A percentile compares a stretch with the other conserved stretches of the same genome.
These are phyloP conservation scores for Gnathonemus echidnorhynchus DNA, from an alignment of 2,113 vertebrate genomes.

Conservation along the genomic window DNA sequence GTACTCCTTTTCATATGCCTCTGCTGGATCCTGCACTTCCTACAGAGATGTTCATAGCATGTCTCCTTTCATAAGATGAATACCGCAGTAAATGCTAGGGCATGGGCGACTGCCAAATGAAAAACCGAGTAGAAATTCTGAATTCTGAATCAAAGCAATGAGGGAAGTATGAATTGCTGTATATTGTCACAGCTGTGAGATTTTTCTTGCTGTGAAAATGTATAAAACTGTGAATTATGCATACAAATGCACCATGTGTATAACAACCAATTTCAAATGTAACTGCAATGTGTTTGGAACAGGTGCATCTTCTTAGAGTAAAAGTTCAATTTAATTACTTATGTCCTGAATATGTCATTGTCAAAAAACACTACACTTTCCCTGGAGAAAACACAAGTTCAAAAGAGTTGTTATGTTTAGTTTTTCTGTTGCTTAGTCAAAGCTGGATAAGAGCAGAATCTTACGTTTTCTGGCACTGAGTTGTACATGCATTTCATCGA, in stretches of 20 bases:
- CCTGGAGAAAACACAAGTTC: not conserved
- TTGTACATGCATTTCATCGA: constrained; percentile 33
- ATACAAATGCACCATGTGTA: not conserved
- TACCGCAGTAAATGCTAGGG: not conserved
- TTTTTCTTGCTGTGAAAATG: not conserved
- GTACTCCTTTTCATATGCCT: not conserved
- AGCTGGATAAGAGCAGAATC: constrained; percentile 3
- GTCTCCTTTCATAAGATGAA: not conserved
- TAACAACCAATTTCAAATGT: not conserved
- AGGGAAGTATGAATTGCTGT: not conserved
- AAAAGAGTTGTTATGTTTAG: not conserved
- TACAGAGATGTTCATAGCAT: not conserved
- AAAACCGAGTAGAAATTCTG: not conserved
- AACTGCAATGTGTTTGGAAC: not conserved
- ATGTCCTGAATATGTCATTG: not conserved
- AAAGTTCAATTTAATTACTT: not conserved
- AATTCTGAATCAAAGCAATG: not conserved
- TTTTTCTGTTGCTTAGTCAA: not conserved
- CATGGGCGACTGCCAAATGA: not conserved
- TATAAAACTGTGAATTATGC: not conserved
- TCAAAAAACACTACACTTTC: not conserved
- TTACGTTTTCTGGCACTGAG: constrained; percentile 47
- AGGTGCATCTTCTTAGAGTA: not conserved
- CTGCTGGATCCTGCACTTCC: not conserved
- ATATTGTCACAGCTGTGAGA: not conserved